Conservation (phyloP, 2,888 invertebrate genomes). For the Spicauda simplicius region DNA sequence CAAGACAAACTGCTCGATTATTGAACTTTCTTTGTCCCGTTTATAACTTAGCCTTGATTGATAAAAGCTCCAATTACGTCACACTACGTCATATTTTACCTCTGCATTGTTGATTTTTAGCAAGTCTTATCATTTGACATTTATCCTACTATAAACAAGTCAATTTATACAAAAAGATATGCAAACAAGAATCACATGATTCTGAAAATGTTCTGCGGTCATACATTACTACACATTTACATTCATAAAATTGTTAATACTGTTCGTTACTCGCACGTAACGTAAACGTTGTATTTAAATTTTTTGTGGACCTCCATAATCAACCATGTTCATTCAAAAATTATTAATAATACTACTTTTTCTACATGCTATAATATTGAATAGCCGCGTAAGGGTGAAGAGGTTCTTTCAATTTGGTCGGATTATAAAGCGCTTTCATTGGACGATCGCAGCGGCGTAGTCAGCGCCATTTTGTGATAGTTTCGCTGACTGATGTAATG, state of each 20-base stretch:
- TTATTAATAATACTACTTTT: neutral
- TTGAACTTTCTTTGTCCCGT: slow-evolving; percentile 3
- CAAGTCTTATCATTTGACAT: slow-evolving; percentile 3
- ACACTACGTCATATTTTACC: slow-evolving; percentile 9
- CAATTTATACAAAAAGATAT: neutral
- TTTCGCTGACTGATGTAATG: slow-evolving; percentile 78
- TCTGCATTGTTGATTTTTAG: slow-evolving; percentile 1
- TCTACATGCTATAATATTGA: neutral
- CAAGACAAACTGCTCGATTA: neutral
- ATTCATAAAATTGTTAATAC: neutral
- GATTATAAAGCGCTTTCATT: slow-evolving; percentile 78
- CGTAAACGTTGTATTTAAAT: neutral
- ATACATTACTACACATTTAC: neutral
- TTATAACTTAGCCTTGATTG: neutral
- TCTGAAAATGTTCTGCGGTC: neutral
- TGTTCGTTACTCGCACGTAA: neutral
- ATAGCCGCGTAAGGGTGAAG: neutral
- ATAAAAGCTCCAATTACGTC: slow-evolving; percentile 9
- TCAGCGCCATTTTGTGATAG: slow-evolving; percentile 80
- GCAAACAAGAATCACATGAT: slow-evolving; percentile 1
- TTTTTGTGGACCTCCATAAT: too few relatives aligned
- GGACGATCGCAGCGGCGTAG: slow-evolving; percentile 48
- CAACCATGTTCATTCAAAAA: neutral
- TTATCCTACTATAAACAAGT: neutral
- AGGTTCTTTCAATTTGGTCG: slow-evolving; percentile 52